These are phyloP conservation scores for Cheilosia soror DNA, from an alignment of 2,888 invertebrate genomes.

Conservation along the genomic window DNA sequence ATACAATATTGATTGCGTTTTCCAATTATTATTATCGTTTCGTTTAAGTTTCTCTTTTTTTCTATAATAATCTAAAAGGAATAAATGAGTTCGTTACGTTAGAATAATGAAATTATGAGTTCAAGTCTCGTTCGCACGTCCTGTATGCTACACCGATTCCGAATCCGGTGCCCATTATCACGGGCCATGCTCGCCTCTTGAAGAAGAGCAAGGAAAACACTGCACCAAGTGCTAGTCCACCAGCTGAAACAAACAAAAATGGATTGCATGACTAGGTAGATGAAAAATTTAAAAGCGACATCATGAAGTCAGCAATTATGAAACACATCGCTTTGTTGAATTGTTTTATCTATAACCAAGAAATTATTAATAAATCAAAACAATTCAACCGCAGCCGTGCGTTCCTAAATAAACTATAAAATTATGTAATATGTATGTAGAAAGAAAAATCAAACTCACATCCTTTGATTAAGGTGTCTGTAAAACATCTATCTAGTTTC, in stretches of 20 bases:
- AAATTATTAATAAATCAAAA: not conserved
- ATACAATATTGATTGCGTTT: slow-evolving; percentile 25
- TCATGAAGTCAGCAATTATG: not conserved
- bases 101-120: slow-evolving; percentile 75
- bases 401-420: slow-evolving; percentile 30
- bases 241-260: slow-evolving; percentile 86
- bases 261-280: not conserved
- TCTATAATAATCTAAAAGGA: slow-evolving; percentile 62
- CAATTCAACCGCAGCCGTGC: slow-evolving; percentile 3
- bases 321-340: not conserved
- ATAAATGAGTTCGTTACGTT: slow-evolving; percentile 47
- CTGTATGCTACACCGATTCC: slow-evolving; percentile 93
- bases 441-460: slow-evolving; percentile 85
- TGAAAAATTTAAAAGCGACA: slow-evolving; percentile 16
- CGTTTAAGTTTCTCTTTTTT: slow-evolving; percentile 13
- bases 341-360: not conserved
- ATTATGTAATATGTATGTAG: slow-evolving; percentile 70
- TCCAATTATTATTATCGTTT: slow-evolving; percentile 17
- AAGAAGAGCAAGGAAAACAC: slow-evolving; percentile 93
- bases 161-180: slow-evolving; percentile 93
- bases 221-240: slow-evolving; percentile 91
- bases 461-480: slow-evolving; percentile 92
- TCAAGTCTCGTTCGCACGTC: slow-evolving; percentile 80
- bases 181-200: slow-evolving; percentile 93
- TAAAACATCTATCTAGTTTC: slow-evolving; percentile 93